These are phyloP conservation scores for Aythya fuligula DNA, from an alignment of 2,797 vertebrate genomes.

Conservation along the genomic window DNA sequence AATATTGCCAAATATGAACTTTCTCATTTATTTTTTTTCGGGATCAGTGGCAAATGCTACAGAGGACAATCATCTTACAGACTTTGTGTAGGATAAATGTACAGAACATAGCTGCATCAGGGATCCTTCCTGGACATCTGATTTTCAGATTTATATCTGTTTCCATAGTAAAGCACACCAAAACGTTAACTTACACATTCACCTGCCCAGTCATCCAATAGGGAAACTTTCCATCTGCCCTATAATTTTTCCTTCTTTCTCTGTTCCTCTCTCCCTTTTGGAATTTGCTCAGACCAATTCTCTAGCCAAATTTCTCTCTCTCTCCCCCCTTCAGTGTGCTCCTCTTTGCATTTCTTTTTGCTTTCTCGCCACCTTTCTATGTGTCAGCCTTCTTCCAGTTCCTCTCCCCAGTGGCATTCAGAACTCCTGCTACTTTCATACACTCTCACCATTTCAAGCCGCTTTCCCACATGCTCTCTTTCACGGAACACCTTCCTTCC, in stretches of 20 bases:
- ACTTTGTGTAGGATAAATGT: neutral
- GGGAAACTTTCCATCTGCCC: conserved; percentile 30
- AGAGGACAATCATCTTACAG: neutral
- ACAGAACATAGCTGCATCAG: neutral
- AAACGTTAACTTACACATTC: neutral
- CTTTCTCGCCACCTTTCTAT: conserved; percentile 64
- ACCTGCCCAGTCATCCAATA: neutral
- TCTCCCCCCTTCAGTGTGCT: neutral
- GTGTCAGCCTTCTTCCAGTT: conserved; percentile 68
- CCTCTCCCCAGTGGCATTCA: conserved; percentile 56
- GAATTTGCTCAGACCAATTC: conserved; percentile 49
- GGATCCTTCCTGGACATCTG: neutral
- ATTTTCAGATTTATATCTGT: conserved; percentile 32
- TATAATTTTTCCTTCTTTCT: conserved; percentile 20
- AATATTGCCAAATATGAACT: neutral
- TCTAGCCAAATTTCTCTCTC: conserved; percentile 11
- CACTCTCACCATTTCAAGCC: conserved; percentile 56
- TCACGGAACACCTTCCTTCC: conserved; percentile 60
- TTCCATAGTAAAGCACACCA: conserved; percentile 2
- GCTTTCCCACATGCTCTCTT: conserved; percentile 68
- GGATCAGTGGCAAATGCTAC: neutral
- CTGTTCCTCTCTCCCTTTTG: conserved; percentile 13
- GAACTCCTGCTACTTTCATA: conserved; percentile 65
- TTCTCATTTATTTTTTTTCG: neutral
- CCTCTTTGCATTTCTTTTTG: conserved; percentile 50